Evolutionary conservation across 2,797 vertebrate species (phyloP).

Genomic region (Otolemur crassicaudatus): DNA sequence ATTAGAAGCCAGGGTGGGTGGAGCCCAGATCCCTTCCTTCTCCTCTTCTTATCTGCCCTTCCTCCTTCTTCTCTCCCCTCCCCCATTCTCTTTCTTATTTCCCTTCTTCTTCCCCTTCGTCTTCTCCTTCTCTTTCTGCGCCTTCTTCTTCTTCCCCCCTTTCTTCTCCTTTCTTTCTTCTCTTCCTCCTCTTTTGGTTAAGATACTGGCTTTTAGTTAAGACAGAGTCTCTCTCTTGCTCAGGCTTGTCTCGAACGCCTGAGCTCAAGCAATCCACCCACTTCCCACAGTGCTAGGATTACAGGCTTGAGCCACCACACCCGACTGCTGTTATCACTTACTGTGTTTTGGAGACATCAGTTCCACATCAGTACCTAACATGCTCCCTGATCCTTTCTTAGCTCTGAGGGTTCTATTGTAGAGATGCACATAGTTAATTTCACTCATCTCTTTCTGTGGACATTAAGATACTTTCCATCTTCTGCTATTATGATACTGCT

Average conservation of each 20-base stretch:
- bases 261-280: too few species aligned
- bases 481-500: neutral
- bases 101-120: neutral
- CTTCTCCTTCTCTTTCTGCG: neutral
- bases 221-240: too few species aligned
- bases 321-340: neutral
- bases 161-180: too few species aligned
- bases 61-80: neutral
- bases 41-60: neutral
- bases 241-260: too few species aligned
- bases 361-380: neutral
- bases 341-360: neutral
- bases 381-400: neutral
- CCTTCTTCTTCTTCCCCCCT: neutral
- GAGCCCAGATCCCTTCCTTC: neutral
- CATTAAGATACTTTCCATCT: neutral
- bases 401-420: neutral
- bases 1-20: neutral
- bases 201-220: too few species aligned
- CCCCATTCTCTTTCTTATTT: neutral
- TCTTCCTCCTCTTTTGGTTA: too few species aligned
- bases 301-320: too few species aligned
- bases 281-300: too few species aligned
- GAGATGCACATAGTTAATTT: neutral
- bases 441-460: neutral